Percentiles rank a stretch among this genome's conserved stretches.
phyloP scores from a whole-genome alignment of 2,797 vertebrate species.

The Discoglossus pictus region DNA sequence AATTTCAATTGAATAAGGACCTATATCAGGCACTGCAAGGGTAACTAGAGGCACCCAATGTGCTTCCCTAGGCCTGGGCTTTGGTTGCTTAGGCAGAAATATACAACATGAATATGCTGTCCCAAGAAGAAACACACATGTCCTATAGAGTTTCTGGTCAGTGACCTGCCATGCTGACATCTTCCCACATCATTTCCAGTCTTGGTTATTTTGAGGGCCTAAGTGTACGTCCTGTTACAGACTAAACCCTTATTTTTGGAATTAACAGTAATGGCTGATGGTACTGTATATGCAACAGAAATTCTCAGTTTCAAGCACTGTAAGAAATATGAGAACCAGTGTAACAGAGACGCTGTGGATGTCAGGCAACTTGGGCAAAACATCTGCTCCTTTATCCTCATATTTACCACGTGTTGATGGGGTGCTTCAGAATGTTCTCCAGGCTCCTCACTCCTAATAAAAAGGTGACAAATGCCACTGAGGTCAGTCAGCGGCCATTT shows the following conservation, averaged over 20 bases:
- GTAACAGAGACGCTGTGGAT: neutral
- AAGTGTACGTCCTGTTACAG: too few species aligned
- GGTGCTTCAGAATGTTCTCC: conserved; percentile 7
- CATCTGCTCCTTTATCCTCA: conserved; percentile 7
- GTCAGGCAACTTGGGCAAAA: conserved; percentile 8
- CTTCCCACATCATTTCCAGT: too few species aligned
- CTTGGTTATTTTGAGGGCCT: too few species aligned
- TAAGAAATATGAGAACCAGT: conserved; percentile 1
- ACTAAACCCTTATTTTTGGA: neutral
- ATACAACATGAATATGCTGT: too few species aligned
- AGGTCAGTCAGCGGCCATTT: conserved; percentile 2
- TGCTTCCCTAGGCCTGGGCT: too few species aligned
- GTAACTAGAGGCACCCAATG: too few species aligned
- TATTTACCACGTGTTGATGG: conserved; percentile 5
- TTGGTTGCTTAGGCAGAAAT: too few species aligned
- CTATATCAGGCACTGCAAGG: too few species aligned
- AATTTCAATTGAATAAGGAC: too few species aligned
- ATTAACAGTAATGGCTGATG: neutral
- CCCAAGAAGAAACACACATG: too few species aligned
- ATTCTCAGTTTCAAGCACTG: conserved; percentile 2
- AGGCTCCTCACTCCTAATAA: neutral
- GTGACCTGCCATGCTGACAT: too few species aligned
- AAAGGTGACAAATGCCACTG: neutral
- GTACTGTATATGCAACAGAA: conserved; percentile 1
- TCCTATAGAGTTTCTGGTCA: too few species aligned